Conservation (phyloP, 1,140 invertebrate species). For the Drosophila littoralis region DNA sequence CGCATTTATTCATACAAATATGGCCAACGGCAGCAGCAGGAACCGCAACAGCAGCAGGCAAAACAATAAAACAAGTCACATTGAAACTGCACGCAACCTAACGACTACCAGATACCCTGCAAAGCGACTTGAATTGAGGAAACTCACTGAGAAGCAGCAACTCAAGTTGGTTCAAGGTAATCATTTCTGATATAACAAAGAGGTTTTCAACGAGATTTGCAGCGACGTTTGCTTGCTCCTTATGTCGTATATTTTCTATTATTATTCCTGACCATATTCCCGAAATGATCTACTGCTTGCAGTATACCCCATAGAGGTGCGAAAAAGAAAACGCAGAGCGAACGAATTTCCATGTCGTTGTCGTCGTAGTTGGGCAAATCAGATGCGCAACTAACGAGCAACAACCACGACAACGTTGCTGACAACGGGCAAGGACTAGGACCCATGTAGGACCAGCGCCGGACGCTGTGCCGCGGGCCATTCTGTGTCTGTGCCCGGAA, state of each 20-base stretch:
- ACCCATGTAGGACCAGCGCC: conserved; percentile 43
- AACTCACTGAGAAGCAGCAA: too few species aligned
- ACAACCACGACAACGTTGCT: conserved; percentile 47
- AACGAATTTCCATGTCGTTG: conserved; percentile 76
- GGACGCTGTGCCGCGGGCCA: conserved; percentile 52
- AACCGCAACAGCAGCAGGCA: conserved; percentile 60
- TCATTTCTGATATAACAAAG: too few species aligned
- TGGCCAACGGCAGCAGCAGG: conserved; percentile 61
- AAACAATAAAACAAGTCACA: conserved; percentile 73
- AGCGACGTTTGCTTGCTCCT: too few species aligned
- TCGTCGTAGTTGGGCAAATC: conserved; percentile 76
- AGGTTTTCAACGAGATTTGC: too few species aligned
- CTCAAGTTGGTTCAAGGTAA: too few species aligned
- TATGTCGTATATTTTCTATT: too few species aligned
- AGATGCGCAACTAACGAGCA: conserved; percentile 77
- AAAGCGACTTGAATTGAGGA: not conserved
- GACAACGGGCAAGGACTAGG: conserved; percentile 42
- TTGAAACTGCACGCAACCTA: not conserved
- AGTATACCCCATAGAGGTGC: not conserved
- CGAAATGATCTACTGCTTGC: not conserved
- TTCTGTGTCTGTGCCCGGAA: conserved; percentile 10
- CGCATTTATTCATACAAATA: conserved; percentile 83
- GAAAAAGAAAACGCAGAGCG: conserved; percentile 52
- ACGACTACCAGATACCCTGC: conserved; percentile 9
- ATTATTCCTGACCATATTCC: not conserved